Conservation (phyloP, 2,888 invertebrate species). For the Caenorhabditis wallacei region DNA sequence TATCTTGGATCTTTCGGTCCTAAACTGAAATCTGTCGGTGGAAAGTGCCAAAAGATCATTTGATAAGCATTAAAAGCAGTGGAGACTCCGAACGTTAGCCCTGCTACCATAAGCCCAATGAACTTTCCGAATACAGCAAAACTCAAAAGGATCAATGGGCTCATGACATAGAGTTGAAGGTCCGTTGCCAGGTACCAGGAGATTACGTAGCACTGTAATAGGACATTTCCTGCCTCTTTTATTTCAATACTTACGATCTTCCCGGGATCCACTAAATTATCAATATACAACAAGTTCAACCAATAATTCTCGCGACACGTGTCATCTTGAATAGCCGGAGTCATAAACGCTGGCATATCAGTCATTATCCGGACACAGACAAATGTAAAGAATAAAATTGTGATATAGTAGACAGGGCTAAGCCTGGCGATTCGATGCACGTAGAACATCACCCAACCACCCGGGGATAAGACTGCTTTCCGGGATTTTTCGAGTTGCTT, state of each 20-base stretch:
- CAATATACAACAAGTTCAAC: constrained; percentile 75
- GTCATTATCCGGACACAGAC: constrained; percentile 52
- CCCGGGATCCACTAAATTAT: constrained; percentile 68
- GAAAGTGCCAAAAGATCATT: constrained; percentile 69
- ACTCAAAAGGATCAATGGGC: constrained; percentile 74
- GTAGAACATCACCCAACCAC: constrained; percentile 76
- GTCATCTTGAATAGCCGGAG: constrained; percentile 58
- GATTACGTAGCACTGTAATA: constrained; percentile 69
- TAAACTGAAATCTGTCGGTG: constrained; percentile 69
- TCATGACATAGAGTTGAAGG: constrained; percentile 74
- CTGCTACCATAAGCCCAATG: constrained; percentile 15
- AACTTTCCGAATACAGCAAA: constrained; percentile 64
- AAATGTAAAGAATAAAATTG: constrained; percentile 74
- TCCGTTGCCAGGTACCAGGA: constrained; percentile 79
- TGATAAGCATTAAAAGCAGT: constrained; percentile 62
- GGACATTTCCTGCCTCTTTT: background rate
- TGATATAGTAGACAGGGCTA: constrained; percentile 73
- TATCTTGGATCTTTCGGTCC: constrained; percentile 67
- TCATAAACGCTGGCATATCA: constrained; percentile 62
- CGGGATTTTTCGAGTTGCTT: constrained; percentile 57
- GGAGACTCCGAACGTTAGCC: constrained; percentile 13
- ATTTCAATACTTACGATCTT: constrained; percentile 57
- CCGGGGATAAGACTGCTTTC: constrained; percentile 45
- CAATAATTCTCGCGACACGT: constrained; percentile 70
- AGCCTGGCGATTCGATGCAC: constrained; percentile 73